Conservation (phyloP, 1,140 invertebrate species). For the Wasmannia auropunctata region DNA sequence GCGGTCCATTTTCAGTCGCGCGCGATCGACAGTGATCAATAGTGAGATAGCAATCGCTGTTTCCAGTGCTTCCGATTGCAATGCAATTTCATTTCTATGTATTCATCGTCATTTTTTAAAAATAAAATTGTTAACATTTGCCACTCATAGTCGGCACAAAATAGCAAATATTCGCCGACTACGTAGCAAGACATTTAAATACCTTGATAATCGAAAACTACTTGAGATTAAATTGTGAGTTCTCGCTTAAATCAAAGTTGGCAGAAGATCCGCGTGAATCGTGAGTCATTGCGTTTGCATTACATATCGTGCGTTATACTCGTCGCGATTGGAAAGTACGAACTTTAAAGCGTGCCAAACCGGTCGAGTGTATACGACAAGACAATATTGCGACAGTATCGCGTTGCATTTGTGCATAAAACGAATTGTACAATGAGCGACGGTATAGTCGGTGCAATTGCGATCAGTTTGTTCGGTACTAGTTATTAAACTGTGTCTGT, state of each 20-base stretch:
- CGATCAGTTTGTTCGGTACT: constrained; percentile 83
- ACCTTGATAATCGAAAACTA: not conserved
- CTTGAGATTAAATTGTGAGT: not conserved
- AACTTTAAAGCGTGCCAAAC: not conserved
- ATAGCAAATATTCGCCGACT: not conserved
- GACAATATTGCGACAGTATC: not conserved
- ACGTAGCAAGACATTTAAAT: not conserved
- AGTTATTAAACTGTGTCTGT: constrained; percentile 56
- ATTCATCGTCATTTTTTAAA: not conserved
- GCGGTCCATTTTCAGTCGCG: not conserved
- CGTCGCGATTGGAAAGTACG: not conserved
- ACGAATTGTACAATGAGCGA: constrained; percentile 78
- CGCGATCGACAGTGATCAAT: not conserved
- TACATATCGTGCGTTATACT: not conserved
- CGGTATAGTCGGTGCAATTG: constrained; percentile 81
- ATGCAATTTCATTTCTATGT: not conserved
- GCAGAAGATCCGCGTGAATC: not conserved
- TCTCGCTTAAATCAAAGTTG: not conserved
- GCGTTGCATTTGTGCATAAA: constrained; percentile 14
- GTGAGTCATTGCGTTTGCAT: not conserved
- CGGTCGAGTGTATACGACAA: constrained; percentile 19
- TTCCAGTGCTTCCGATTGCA: constrained; percentile 1
- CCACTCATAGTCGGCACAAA: not conserved
- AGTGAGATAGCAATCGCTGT: not conserved
- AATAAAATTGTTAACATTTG: not conserved